These are phyloP conservation scores for Polyommatus iphigenia DNA, from an alignment of 2,888 invertebrate species.

Conservation along the genomic window DNA sequence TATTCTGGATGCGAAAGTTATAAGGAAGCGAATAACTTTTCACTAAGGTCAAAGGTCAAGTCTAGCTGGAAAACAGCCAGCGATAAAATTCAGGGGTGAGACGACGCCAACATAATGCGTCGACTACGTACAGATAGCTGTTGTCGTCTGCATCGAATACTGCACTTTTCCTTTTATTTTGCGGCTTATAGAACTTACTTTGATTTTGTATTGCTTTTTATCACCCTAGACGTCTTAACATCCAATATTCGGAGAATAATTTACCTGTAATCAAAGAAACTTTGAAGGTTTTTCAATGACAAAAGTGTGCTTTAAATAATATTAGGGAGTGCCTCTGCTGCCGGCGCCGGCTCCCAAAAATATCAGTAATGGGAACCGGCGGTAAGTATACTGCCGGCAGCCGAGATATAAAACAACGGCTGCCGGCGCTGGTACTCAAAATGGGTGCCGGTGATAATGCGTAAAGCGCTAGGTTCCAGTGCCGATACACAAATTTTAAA, in stretches of 20 bases:
- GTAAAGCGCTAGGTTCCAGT: no score
- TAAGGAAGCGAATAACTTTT: constrained; percentile 19
- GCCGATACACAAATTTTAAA: no score
- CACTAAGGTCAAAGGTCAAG: constrained; percentile 20
- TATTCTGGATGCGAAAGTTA: constrained; percentile 15
- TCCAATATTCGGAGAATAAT: background rate
- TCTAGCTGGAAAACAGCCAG: constrained; percentile 19
- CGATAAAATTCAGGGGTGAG: constrained; percentile 17
- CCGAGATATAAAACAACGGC: no score
- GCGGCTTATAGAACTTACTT: background rate
- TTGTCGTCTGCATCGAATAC: background rate
- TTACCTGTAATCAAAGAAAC: background rate
- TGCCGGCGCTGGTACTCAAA: no score
- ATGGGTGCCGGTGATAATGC: no score
- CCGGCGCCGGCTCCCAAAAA: no score
- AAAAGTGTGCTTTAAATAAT: background rate
- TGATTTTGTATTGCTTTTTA: background rate
- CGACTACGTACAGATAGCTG: constrained; percentile 3
- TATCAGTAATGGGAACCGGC: no score
- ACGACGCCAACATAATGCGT: background rate
- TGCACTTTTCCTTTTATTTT: constrained; percentile 11
- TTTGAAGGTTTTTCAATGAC: background rate
- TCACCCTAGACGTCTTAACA: background rate
- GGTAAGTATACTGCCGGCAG: no score
- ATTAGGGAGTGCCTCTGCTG: no score